Base-by-base conservation (phyloP, 2,888 invertebrate genomes). In the Eutolmus rufibarbis region DNA sequence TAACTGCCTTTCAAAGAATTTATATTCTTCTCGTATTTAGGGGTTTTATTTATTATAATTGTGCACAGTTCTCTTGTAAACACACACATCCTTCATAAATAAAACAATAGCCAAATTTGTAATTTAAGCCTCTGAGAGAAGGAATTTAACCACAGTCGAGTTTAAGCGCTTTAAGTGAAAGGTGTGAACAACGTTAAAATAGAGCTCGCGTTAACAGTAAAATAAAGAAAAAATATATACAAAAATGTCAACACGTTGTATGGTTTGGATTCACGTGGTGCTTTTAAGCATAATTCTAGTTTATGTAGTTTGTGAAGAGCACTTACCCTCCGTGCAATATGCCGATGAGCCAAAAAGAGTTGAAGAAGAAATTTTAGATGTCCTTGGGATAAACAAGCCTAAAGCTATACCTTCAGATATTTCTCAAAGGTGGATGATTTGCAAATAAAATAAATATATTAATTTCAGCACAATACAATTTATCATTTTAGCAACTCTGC, bases 381-480 rank as follows among this genome's bases (percentile, higher is more conserved):
- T 78, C 9, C 66, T 66, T 66, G 66, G 66, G 8, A 66, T 66
- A 66, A 66, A 12, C 28, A 66, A 66, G 28, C 66, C 66, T 66
- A 66, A 66, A 23, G 7, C 9, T 28, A 12, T 66, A 66, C 66
- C 66, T 7, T 46, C 14, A 78, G 43, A 40, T 43, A 78, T 78
- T 43, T 78, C 96, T 88, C 96, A 46, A 92, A 43, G 43, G 40
- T 78, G 14, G 23, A 23, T 66, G 43, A 14, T 46, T 14, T 46
- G n/a, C 16, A 51, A n/a, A 16, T 51, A 7, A 19, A 19, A 51
- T 51, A 40, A 9, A 12, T 12, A 12, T 40, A 40, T 40, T 9
- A 40, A 40, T 40, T 40, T 40, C 12, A 19, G 12, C 1, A 28
- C 1, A 28, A 19, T 28, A 28, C 4, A 19, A 23, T 28, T 66